Evolutionary conservation across 2,113 vertebrate species (phyloP).

Genomic region (Lethenteron camtschaticum): DNA sequence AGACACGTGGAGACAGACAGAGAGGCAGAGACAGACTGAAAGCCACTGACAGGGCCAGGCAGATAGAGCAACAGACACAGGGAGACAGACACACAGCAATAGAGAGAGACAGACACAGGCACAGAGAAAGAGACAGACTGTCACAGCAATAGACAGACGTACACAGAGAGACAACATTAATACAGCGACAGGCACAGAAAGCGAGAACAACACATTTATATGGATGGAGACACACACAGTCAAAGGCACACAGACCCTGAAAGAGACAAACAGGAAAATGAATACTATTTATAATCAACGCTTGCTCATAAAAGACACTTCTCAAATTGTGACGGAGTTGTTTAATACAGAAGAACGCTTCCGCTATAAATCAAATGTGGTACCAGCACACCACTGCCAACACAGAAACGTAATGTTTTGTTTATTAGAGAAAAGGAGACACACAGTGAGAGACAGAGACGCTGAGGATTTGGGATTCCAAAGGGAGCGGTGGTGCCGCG

Average conservation of each 20-base stretch:
- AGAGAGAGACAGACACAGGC: neutral
- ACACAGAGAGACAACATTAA: neutral
- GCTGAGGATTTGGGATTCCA: too few relatives aligned
- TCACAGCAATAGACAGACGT: neutral
- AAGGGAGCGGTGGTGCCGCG: too few relatives aligned
- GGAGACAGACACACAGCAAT: neutral
- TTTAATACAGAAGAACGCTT: too few relatives aligned
- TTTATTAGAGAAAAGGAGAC: too few relatives aligned
- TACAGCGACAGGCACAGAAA: neutral
- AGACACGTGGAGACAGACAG: neutral
- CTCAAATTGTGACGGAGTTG: too few relatives aligned
- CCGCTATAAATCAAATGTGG: too few relatives aligned
- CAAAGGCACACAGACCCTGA: neutral
- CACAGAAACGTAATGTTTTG: too few relatives aligned
- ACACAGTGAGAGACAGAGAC: too few relatives aligned
- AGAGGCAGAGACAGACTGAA: neutral
- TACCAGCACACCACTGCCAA: too few relatives aligned
- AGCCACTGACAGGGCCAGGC: neutral
- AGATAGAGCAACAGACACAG: neutral
- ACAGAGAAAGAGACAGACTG: neutral
- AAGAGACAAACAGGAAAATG: neutral
- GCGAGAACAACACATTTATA: neutral
- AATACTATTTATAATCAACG: too few relatives aligned
- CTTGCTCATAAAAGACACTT: too few relatives aligned
- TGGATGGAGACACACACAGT: neutral